These are phyloP conservation scores for Dipus sagitta DNA, from an alignment of 2,797 vertebrate species.

Conservation along the genomic window DNA sequence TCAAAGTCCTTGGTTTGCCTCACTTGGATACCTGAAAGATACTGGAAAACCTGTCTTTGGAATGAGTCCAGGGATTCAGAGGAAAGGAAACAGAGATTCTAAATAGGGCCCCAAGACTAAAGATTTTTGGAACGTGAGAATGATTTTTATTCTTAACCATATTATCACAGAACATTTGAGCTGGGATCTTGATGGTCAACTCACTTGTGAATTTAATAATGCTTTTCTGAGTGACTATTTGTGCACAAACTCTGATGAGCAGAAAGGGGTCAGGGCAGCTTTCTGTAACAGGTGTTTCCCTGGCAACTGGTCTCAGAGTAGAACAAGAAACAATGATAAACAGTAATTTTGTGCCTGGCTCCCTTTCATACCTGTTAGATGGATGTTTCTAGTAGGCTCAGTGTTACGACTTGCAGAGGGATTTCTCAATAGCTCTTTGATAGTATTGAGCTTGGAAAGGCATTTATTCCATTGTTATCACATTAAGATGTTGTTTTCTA, in stretches of 20 bases:
- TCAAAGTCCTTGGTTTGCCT: background rate
- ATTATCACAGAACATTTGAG: background rate
- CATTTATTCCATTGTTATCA: background rate
- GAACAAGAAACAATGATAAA: constrained; percentile 77
- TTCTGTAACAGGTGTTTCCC: constrained; percentile 78
- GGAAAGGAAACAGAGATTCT: background rate
- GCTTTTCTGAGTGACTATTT: constrained; percentile 54
- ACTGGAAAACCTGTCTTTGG: background rate
- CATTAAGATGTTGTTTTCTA: constrained; percentile 55
- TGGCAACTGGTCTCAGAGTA: constrained; percentile 78
- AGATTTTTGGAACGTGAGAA: background rate
- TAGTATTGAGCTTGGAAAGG: constrained; percentile 53
- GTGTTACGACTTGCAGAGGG: constrained; percentile 55
- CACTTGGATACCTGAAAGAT: background rate
- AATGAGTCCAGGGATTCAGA: background rate
- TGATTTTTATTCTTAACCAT: background rate
- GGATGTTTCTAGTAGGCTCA: constrained; percentile 61
- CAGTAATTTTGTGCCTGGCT: constrained; percentile 67
- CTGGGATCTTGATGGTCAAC: background rate
- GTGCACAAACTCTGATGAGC: constrained; percentile 18
- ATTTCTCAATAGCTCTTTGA: constrained; percentile 60
- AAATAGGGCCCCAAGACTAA: background rate
- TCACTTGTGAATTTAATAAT: constrained; percentile 30
- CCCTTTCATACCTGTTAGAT: constrained; percentile 60
- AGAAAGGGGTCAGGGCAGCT: constrained; percentile 12